Evolutionary conservation across 2,113 vertebrate genomes (phyloP).

Genomic region (Falco punctatus): DNA sequence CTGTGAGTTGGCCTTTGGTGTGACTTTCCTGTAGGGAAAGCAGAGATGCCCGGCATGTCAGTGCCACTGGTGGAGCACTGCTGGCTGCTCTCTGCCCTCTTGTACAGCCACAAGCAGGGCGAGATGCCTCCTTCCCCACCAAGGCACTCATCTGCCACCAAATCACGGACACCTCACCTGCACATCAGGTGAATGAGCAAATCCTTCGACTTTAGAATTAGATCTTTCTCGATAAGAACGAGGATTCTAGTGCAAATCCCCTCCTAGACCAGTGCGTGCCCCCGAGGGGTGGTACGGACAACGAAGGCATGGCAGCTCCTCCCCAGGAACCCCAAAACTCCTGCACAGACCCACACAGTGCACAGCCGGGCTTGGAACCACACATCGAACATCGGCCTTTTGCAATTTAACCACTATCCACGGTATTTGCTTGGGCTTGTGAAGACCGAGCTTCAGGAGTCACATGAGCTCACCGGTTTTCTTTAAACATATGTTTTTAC

Average conservation of each 20-base stretch:
- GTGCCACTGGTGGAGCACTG: neutral
- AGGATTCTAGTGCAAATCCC: neutral
- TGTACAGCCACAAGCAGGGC: accelerated
- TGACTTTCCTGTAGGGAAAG: neutral
- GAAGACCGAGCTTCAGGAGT: neutral
- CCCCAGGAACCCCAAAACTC: neutral
- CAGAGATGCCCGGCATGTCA: neutral
- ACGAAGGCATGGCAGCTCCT: accelerated
- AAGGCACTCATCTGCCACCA: neutral
- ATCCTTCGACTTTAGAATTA: no score
- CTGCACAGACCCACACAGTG: accelerated
- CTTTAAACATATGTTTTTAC: neutral
- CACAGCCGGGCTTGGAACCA: neutral
- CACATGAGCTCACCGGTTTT: neutral
- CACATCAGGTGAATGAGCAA: neutral
- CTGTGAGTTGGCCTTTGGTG: neutral
- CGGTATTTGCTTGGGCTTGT: neutral
- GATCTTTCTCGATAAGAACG: no score
- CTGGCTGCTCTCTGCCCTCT: neutral
- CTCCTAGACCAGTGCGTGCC: neutral
- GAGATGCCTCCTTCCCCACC: neutral
- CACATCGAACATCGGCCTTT: neutral
- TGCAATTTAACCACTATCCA: neutral
- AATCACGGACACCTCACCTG: neutral
- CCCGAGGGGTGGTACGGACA: accelerated